A percentile compares a stretch with the other conserved stretches of the same genome.
Evolutionary conservation across 2,888 invertebrate genomes (phyloP).

Genomic region (Hirtodrosophila cameraria): DNA sequence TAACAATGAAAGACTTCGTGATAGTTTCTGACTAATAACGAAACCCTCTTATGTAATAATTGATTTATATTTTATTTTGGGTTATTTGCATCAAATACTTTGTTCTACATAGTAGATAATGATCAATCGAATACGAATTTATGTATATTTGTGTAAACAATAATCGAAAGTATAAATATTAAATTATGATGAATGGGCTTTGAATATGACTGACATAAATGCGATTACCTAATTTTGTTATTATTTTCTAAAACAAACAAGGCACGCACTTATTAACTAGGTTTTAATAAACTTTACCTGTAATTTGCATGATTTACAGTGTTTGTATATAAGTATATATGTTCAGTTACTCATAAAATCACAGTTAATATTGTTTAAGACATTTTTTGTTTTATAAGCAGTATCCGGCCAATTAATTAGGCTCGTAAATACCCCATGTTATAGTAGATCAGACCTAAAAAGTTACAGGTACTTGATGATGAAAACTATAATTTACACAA

Average conservation of each 20-base stretch:
- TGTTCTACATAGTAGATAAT: slow-evolving; percentile 16
- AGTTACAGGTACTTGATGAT: slow-evolving; percentile 45
- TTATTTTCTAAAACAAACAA: slow-evolving; percentile 37
- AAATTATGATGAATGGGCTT: slow-evolving; percentile 39
- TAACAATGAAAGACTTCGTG: not conserved
- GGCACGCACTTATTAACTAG: slow-evolving; percentile 29
- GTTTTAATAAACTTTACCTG: slow-evolving; percentile 64
- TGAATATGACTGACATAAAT: slow-evolving; percentile 42
- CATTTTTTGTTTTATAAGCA: slow-evolving; percentile 39
- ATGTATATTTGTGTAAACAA: slow-evolving; percentile 51
- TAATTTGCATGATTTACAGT: slow-evolving; percentile 57
- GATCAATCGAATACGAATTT: slow-evolving; percentile 31
- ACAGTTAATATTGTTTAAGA: slow-evolving; percentile 62
- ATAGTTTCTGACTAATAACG: slow-evolving; percentile 20
- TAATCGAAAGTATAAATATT: slow-evolving; percentile 51
- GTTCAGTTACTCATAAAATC: slow-evolving; percentile 62
- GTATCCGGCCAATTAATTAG: slow-evolving; percentile 13
- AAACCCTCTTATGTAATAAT: slow-evolving; percentile 25
- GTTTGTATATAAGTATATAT: slow-evolving; percentile 36
- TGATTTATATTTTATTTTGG: slow-evolving; percentile 41
- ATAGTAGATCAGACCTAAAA: slow-evolving; percentile 51
- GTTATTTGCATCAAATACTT: slow-evolving; percentile 11
- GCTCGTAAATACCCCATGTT: slow-evolving; percentile 41
- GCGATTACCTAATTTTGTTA: slow-evolving; percentile 24
- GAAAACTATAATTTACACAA: slow-evolving; percentile 47